Evolutionary conservation across 64 coral and sea anemone species (phyloP).

Genomic region (Acropora yongei): DNA sequence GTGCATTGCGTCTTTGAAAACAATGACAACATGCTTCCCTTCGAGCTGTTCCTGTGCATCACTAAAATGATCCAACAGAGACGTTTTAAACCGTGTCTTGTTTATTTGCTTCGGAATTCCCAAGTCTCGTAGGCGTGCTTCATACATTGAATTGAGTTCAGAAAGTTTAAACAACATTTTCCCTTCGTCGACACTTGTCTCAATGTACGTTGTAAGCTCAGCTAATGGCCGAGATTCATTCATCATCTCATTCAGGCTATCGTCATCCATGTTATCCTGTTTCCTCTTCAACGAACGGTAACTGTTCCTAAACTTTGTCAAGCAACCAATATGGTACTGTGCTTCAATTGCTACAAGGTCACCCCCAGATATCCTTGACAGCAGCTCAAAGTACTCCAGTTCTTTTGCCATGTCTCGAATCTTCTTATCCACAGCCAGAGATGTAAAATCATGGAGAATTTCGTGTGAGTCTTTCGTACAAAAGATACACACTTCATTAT

Average conservation of each 20-base stretch:
- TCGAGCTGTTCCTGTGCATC: conserved; percentile 62
- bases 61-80: conserved; percentile 58
- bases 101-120: conserved; percentile 62
- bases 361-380: conserved; percentile 42
- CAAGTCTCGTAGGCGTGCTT: conserved; percentile 42
- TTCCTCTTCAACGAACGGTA: conserved; percentile 16
- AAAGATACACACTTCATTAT: conserved; percentile 5
- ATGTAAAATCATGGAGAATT: conserved; percentile 22
- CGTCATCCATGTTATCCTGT: conserved; percentile 14
- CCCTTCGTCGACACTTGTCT: conserved; percentile 25
- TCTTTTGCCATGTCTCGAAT: conserved; percentile 46
- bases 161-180: too few species aligned
- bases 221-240: conserved; percentile 49
- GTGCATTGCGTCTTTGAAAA: conserved; percentile 59
- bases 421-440: not conserved
- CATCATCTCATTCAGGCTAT: conserved; percentile 13
- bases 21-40: conserved; percentile 63
- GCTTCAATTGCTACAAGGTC: conserved; percentile 61
- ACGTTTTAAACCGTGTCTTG: conserved; percentile 76
- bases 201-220: conserved; percentile 22
- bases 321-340: conserved; percentile 62
- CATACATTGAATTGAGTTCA: conserved; percentile 63
- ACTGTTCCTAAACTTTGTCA: conserved; percentile 49
- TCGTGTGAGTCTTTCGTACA: not conserved
- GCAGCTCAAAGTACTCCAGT: conserved; percentile 23